Evolutionary conservation across 1,140 invertebrate genomes (phyloP).

Genomic region (Euura saliciscinereae): DNA sequence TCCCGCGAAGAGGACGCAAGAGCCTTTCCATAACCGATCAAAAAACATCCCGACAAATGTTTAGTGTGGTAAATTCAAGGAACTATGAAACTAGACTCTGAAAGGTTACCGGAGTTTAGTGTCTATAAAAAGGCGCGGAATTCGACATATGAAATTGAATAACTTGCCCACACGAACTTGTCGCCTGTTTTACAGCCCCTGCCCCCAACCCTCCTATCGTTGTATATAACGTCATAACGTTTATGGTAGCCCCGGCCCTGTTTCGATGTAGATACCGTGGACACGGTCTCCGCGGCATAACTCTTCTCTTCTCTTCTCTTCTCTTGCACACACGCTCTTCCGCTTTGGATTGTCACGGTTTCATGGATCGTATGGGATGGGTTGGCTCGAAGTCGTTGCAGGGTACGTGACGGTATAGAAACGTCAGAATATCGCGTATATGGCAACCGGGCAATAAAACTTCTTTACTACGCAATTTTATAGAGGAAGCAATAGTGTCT

Average conservation of each 20-base stretch:
- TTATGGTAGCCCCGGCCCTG: constrained; percentile 25
- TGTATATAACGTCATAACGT: constrained; percentile 32
- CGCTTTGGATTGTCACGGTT: too few species aligned
- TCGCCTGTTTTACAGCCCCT: constrained; percentile 24
- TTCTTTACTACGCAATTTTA: background rate
- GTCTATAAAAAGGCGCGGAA: constrained; percentile 32
- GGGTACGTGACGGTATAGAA: constrained; percentile 27
- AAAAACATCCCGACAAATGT: background rate
- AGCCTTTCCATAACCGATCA: too few species aligned
- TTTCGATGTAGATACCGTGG: too few species aligned
- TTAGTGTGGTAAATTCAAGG: constrained; percentile 15
- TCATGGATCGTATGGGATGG: too few species aligned
- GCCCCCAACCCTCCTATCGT: background rate
- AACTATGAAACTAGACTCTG: constrained; percentile 12
- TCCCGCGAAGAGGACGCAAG: too few species aligned
- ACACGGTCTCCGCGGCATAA: too few species aligned
- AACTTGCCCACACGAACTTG: constrained; percentile 23
- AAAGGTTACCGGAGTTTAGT: constrained; percentile 23
- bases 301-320: too few species aligned
- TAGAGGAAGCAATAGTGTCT: too few species aligned
- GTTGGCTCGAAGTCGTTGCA: too few species aligned
- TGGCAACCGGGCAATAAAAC: constrained; percentile 26
- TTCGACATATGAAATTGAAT: constrained; percentile 23
- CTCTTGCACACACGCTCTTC: background rate
- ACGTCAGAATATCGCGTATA: constrained; percentile 31